phyloP scores from a whole-genome alignment of 2,888 invertebrate species.

The Luperina nickerlii region DNA sequence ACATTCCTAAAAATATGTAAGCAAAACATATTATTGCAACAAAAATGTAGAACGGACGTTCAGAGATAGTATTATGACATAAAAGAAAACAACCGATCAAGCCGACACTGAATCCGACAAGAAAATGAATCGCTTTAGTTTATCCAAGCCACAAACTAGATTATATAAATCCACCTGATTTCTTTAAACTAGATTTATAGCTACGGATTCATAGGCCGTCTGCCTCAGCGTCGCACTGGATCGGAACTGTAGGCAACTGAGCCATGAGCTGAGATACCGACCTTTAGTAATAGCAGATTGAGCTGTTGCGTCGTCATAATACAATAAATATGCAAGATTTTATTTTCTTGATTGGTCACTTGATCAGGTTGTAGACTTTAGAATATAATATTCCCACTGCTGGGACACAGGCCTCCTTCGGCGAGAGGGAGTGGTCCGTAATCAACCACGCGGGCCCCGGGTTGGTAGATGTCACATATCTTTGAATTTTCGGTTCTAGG shows the following conservation, averaged over 20 bases:
- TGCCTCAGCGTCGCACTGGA: not conserved
- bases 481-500: not conserved
- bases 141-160: conserved; percentile 19
- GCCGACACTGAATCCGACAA: conserved; percentile 24
- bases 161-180: conserved; percentile 50
- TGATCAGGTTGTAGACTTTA: not conserved
- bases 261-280: not conserved
- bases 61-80: conserved; percentile 6
- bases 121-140: conserved; percentile 35
- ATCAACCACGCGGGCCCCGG: not conserved
- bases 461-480: not conserved
- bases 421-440: not conserved
- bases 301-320: not conserved
- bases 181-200: conserved; percentile 41
- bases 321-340: not conserved
- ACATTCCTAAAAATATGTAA: not conserved
- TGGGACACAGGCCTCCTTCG: not conserved
- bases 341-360: not conserved
- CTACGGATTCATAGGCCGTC: conserved; percentile 12
- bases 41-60: not conserved
- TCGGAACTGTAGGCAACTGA: not conserved
- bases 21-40: too few species aligned
- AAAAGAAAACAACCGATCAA: conserved; percentile 30
- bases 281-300: not conserved
- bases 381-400: not conserved